Conservation (phyloP, 2,888 invertebrate genomes). For the Euplexia lucipara region DNA sequence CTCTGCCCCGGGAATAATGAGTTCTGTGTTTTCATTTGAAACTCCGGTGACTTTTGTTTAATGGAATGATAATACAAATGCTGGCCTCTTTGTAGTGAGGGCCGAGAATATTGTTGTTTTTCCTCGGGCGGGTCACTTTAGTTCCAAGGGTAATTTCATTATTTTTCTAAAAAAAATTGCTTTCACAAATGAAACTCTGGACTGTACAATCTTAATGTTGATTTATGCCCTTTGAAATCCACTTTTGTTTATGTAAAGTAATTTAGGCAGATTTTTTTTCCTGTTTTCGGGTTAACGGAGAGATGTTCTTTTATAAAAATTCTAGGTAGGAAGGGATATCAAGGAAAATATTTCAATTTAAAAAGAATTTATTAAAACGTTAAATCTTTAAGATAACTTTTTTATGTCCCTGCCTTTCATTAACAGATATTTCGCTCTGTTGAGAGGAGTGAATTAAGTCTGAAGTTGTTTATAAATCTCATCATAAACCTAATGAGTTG, state of each 20-base stretch:
- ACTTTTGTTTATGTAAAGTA: slow-evolving; percentile 74
- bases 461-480: slow-evolving; percentile 44
- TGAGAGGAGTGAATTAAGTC: slow-evolving; percentile 33
- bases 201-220: slow-evolving; percentile 80
- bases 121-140: slow-evolving; percentile 88
- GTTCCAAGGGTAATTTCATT: slow-evolving; percentile 88
- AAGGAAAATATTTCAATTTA: slow-evolving; percentile 50
- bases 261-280: slow-evolving; percentile 69
- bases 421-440: slow-evolving; percentile 33
- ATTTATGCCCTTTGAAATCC: slow-evolving; percentile 80
- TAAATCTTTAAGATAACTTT: slow-evolving; percentile 42
- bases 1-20: slow-evolving; percentile 88
- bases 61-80: slow-evolving; percentile 91
- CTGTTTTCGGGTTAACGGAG: slow-evolving; percentile 62
- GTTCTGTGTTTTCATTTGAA: slow-evolving; percentile 90
- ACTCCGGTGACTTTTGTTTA: slow-evolving; percentile 90
- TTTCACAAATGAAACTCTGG: slow-evolving; percentile 81
- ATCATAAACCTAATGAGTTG: slow-evolving; percentile 38
- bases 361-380: slow-evolving; percentile 51
- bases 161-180: slow-evolving; percentile 83
- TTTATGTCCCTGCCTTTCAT: slow-evolving; percentile 39
- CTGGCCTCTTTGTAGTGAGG: slow-evolving; percentile 88
- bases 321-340: slow-evolving; percentile 45
- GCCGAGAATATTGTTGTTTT: slow-evolving; percentile 87
- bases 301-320: slow-evolving; percentile 53